Conservation (phyloP, 2,797 vertebrate genomes). For the Diplodus puntazzo region DNA sequence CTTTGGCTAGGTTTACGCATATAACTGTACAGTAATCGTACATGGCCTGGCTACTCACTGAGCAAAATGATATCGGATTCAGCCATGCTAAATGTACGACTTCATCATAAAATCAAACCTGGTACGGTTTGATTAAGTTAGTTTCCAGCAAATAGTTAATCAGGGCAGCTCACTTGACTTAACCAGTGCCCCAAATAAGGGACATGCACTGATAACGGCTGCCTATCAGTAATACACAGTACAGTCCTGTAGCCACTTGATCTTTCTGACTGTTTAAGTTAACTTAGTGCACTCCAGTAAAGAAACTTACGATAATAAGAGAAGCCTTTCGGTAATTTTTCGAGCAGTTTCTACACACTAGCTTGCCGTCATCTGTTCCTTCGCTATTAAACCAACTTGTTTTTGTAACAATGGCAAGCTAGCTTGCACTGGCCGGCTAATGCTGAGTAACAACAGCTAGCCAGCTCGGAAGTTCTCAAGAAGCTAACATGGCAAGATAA, state of each 20-base stretch:
- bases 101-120: no score
- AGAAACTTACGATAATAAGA: not conserved
- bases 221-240: not conserved
- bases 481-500: conserved; percentile 14
- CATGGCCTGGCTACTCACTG: not conserved
- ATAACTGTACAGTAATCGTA: not conserved
- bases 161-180: not conserved
- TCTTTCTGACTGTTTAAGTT: conserved; percentile 3
- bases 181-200: not conserved
- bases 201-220: not conserved
- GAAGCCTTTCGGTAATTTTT: not conserved
- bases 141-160: not conserved
- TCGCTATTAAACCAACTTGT: conserved; percentile 44
- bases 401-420: conserved; percentile 43
- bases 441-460: conserved; percentile 67
- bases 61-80: not conserved
- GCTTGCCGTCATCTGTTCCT: not conserved
- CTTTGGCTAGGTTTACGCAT: not conserved
- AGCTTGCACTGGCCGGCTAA: conserved; percentile 52
- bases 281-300: not conserved
- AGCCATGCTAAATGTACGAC: no score
- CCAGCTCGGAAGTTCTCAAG: conserved; percentile 52
- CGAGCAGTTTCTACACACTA: no score
- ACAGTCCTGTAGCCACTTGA: not conserved
- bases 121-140: no score